Evolutionary conservation across 2,888 invertebrate genomes (phyloP), one percentile per base, ranked within the genome.

Genomic region (Cerceris rybyensis): DNA sequence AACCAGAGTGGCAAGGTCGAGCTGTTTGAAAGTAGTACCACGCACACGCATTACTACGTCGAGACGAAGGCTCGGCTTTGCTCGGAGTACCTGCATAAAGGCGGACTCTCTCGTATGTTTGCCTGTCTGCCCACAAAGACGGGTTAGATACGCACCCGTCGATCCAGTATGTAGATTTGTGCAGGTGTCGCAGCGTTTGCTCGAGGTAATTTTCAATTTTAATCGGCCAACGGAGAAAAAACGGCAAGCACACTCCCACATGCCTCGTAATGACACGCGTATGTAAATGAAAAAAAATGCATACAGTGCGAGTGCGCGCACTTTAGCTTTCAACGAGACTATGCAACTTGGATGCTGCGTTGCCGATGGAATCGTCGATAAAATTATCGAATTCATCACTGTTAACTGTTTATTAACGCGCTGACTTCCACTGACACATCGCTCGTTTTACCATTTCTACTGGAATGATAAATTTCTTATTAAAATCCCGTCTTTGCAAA

Each of bases 161-260:
- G 84, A 85, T 88, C 86, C 86, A 80, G 89, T 89, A 90, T 88
- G 89, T 83, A 89, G 87, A 90, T 88, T 88, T 80, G 85, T 82
- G 85, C 87, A 88, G 87, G 87, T 90, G 88, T 88, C 88, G 87
- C 84, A 73, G 78, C 81, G 70, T 77, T 80, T 64, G 73, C 75
- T 54, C 59, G 70, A 66, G 67, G 85, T 81, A 87, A 86, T 87
- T 88, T 83, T 86, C 82, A 86, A 85, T 88, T 88, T 87, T 87
- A 88, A 89, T 85, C 75, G 70, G 28, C 8, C 57, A 43, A 54
- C 60, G 42, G 64, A 61, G 55, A 43, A 58, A 60, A 64, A 68
- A 54, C 13, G 8, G 2, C 17, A 5, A 9, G 57, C 17, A 43
- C 72, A 72, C 60, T 46, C 59, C 67, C 67, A 42, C 43, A 9